These are phyloP conservation scores for Drosophila affinis DNA, from an alignment of 2,888 invertebrate genomes.

Conservation along the genomic window DNA sequence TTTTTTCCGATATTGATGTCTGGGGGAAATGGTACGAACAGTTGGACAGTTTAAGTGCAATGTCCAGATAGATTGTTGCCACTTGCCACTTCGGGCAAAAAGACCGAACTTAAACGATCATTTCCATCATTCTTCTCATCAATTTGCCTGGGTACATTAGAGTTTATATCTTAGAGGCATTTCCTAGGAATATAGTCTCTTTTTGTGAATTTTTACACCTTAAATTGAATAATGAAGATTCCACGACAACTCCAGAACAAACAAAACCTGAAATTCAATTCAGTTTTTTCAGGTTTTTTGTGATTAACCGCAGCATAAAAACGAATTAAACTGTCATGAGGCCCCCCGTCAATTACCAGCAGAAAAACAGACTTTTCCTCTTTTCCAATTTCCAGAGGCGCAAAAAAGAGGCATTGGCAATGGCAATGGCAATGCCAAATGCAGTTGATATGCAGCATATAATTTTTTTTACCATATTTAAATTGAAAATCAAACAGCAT, in stretches of 20 bases:
- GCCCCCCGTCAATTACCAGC: conserved; percentile 60
- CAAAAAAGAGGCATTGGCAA: conserved; percentile 14
- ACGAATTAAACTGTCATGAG: conserved; percentile 70
- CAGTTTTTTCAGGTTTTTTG: conserved; percentile 16
- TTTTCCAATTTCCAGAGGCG: background rate
- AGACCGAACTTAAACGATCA: no score
- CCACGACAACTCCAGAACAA: background rate
- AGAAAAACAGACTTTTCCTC: background rate
- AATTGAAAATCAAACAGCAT: conserved; percentile 64
- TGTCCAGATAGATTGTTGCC: conserved; percentile 49
- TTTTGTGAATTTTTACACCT: background rate
- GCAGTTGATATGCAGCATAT: conserved; percentile 45
- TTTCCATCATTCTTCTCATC: background rate
- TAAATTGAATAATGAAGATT: background rate
- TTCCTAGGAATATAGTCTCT: background rate
- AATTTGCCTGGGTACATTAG: background rate
- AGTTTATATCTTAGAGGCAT: no score
- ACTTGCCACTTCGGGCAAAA: conserved; percentile 3
- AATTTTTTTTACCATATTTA: conserved; percentile 45
- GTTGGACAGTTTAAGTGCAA: conserved; percentile 75
- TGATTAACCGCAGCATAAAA: conserved; percentile 45
- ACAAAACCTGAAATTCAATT: conserved; percentile 24
- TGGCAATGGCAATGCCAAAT: conserved; percentile 36
- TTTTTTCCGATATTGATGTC: conserved; percentile 34
- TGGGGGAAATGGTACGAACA: conserved; percentile 37